phyloP scores from a whole-genome alignment of 2,888 invertebrate genomes.

The Rhamnusium bicolor region DNA sequence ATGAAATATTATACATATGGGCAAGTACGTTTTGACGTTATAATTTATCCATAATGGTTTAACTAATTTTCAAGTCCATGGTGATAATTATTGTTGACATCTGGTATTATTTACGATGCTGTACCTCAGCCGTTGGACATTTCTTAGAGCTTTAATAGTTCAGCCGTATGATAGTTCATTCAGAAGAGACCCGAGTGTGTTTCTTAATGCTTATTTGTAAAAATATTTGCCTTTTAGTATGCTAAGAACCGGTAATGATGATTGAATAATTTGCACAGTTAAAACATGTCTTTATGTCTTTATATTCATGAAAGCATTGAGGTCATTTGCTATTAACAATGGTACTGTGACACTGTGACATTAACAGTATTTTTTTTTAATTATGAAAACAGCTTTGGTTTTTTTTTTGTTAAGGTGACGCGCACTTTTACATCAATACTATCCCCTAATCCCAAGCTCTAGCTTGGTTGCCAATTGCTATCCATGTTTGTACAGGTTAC shows the following conservation, averaged over 20 bases:
- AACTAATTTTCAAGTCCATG: constrained; percentile 21
- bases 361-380: too few relatives aligned
- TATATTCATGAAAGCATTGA: too few relatives aligned
- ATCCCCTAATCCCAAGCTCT: too few relatives aligned
- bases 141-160: constrained; percentile 2
- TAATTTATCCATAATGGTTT: constrained; percentile 8
- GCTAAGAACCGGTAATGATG: neutral
- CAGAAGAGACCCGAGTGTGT: neutral
- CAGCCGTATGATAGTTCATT: neutral
- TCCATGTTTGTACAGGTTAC: too few relatives aligned
- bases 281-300: too few relatives aligned
- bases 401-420: too few relatives aligned
- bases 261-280: neutral
- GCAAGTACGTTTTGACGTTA: constrained; percentile 4
- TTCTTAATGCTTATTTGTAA: neutral
- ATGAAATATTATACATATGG: neutral
- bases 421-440: too few relatives aligned
- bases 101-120: constrained; percentile 9
- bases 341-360: too few relatives aligned
- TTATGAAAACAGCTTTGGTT: too few relatives aligned
- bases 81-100: constrained; percentile 24
- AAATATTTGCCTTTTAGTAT: neutral
- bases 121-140: neutral
- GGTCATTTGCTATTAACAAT: too few relatives aligned
- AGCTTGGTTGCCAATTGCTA: too few relatives aligned